These are phyloP conservation scores for Mobula hypostoma DNA, from an alignment of 2,113 vertebrate genomes.

Conservation along the genomic window DNA sequence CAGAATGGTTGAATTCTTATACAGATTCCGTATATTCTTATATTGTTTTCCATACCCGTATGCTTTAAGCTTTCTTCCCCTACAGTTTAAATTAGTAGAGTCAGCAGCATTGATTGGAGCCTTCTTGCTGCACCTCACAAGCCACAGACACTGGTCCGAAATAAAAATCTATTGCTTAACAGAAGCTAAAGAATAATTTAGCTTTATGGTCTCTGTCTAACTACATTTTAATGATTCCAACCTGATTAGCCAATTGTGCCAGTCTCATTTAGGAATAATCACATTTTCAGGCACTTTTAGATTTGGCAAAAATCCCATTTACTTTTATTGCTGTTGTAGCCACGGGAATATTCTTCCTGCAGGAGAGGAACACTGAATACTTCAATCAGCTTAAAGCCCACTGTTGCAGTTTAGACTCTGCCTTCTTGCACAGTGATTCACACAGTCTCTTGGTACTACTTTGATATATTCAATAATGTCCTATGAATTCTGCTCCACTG, in stretches of 20 bases:
- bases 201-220: background rate
- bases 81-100: background rate
- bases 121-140: background rate
- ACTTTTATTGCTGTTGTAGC: background rate
- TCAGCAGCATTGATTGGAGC: background rate
- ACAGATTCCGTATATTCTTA: no score
- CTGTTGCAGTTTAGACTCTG: background rate
- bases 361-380: background rate
- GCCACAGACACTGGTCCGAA: background rate
- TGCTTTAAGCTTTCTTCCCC: background rate
- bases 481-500: background rate
- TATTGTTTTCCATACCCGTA: background rate
- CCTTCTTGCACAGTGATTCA: background rate
- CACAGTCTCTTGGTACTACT: background rate
- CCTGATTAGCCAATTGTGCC: background rate
- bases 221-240: background rate
- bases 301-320: slow-evolving; percentile 12
- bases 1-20: background rate
- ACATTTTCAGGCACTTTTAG: background rate
- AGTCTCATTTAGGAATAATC: background rate
- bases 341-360: background rate
- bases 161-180: no score
- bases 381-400: slow-evolving; percentile 13
- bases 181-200: background rate
- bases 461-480: slow-evolving; percentile 26